Conservation (phyloP, 2,797 vertebrate genomes). For the Myoxocephalus aenaeus region DNA sequence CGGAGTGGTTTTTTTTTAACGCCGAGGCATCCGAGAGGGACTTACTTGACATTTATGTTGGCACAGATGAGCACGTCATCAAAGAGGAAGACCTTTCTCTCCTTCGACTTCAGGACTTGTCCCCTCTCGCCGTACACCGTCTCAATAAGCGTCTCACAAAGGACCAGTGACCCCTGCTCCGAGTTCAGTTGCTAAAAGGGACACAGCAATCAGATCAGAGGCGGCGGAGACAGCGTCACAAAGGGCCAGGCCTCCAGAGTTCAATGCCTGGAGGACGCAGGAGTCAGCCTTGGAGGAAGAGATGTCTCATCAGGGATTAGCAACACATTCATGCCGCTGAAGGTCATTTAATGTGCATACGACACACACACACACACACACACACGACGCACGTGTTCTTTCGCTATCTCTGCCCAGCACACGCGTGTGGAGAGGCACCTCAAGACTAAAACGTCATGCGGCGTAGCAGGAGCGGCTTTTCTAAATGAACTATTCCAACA, state of each 20-base stretch:
- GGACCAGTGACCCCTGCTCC: conserved; percentile 92
- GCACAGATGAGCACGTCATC: conserved; percentile 92
- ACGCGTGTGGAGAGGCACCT: conserved; percentile 7
- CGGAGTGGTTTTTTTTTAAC: conserved; percentile 39
- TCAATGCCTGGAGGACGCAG: conserved; percentile 55
- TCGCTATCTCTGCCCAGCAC: conserved; percentile 12
- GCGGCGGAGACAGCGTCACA: conserved; percentile 59
- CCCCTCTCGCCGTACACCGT: conserved; percentile 94
- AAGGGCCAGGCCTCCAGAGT: conserved; percentile 62
- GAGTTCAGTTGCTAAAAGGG: conserved; percentile 89
- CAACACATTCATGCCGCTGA: conserved; percentile 49
- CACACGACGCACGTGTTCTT: neutral
- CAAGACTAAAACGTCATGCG: neutral
- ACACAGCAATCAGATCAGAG: conserved; percentile 72
- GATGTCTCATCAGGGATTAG: conserved; percentile 69
- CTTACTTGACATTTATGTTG: conserved; percentile 98
- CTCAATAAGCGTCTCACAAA: conserved; percentile 95
- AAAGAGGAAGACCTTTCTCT: conserved; percentile 95
- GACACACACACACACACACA: neutral
- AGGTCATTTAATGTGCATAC: conserved; percentile 53
- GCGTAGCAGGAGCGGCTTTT: neutral
- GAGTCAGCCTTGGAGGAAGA: conserved; percentile 53
- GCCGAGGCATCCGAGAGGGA: conserved; percentile 50
- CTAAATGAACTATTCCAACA: neutral
- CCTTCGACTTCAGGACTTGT: conserved; percentile 97